A percentile compares a stretch with the other conserved stretches of the same genome.
phyloP scores from a whole-genome alignment of 2,113 vertebrate species.

The Dipodomys spectabilis region DNA sequence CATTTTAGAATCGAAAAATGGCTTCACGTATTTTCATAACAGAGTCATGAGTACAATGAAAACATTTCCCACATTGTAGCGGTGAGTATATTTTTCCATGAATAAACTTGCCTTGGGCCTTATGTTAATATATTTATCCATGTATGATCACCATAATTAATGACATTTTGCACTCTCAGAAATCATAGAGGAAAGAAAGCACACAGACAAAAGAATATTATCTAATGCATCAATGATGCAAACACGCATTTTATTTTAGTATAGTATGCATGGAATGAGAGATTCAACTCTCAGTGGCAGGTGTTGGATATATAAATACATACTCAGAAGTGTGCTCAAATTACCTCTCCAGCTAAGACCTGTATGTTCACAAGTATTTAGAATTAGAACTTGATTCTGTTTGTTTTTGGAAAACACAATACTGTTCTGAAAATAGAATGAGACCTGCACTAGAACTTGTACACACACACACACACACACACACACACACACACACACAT shows the following conservation, averaged over 20 bases:
- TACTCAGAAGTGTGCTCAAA: neutral
- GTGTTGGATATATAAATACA: conserved; percentile 63
- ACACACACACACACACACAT: neutral
- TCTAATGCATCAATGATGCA: conserved; percentile 55
- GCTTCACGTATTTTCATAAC: neutral
- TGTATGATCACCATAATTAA: conserved; percentile 15
- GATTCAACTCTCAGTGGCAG: conserved; percentile 35
- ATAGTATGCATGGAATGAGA: conserved; percentile 39
- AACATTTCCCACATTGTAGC: neutral
- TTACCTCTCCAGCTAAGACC: neutral
- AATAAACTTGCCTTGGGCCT: conserved; percentile 41
- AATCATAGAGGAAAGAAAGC: conserved; percentile 36
- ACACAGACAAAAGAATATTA: conserved; percentile 40
- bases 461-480: neutral
- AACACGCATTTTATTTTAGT: conserved; percentile 48
- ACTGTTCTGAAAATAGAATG: conserved; percentile 20
- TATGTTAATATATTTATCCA: neutral
- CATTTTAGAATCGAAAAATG: conserved; percentile 17
- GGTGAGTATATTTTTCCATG: conserved; percentile 7
- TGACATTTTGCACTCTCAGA: neutral
- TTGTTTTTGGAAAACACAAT: neutral
- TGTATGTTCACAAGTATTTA: conserved; percentile 24
- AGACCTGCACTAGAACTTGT: neutral
- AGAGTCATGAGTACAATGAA: neutral
- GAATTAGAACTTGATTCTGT: conserved; percentile 30